These are phyloP conservation scores for Danio kyathit DNA, from an alignment of 2,797 vertebrate genomes.

Conservation along the genomic window DNA sequence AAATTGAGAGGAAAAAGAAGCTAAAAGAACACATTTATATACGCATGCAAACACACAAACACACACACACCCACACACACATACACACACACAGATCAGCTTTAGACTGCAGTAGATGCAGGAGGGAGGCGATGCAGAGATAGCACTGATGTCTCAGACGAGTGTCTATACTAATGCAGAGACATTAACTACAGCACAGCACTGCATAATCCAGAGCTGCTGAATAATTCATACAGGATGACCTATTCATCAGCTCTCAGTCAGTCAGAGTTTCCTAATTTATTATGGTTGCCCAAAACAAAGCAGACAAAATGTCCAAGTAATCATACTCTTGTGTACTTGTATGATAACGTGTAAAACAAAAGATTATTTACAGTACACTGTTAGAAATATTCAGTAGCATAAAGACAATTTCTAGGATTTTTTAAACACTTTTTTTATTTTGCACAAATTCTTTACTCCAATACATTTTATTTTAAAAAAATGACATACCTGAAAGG, in stretches of 20 bases:
- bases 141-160: slow-evolving; percentile 10
- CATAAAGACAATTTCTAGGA: not conserved
- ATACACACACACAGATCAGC: slow-evolving; percentile 27
- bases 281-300: not conserved
- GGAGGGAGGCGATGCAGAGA: slow-evolving; percentile 14
- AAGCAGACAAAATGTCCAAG: not conserved
- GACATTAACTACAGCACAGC: slow-evolving; percentile 10
- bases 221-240: slow-evolving; percentile 34
- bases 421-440: not conserved
- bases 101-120: slow-evolving; percentile 44
- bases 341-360: not conserved
- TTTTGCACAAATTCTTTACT: not conserved
- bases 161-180: slow-evolving; percentile 23
- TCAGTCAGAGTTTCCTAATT: slow-evolving; percentile 14
- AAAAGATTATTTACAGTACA: not conserved
- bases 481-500: not conserved
- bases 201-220: slow-evolving; percentile 11
- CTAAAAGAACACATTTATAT: not conserved
- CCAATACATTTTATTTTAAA: not conserved
- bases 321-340: not conserved
- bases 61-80: slow-evolving; percentile 2
- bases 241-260: slow-evolving; percentile 19
- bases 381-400: not conserved
- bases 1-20: not conserved
- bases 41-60: not conserved